Evolutionary conservation across 2,113 vertebrate species (phyloP).

Genomic region (Percopsis transmontana): DNA sequence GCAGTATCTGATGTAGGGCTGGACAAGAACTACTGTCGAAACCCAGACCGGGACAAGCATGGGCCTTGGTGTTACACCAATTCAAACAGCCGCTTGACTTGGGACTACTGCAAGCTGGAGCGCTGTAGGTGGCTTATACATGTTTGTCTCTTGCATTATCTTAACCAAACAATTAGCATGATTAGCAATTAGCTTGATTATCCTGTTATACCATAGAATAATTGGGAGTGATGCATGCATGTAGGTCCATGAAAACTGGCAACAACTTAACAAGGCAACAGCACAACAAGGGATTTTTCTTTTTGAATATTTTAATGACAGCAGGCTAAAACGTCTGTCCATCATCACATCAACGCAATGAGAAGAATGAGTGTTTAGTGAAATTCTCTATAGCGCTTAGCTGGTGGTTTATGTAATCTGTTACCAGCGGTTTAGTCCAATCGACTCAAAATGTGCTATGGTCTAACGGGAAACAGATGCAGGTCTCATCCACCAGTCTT

Average conservation of each 20-base stretch:
- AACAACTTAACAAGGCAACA: constrained; percentile 11
- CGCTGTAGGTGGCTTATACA: constrained; percentile 83
- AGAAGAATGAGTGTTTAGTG: background rate
- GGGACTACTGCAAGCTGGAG: constrained; percentile 95
- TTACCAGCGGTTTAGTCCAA: constrained; percentile 49
- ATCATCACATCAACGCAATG: constrained; percentile 3
- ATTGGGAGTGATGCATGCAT: background rate
- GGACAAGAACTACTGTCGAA: constrained; percentile 93
- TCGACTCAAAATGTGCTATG: constrained; percentile 34
- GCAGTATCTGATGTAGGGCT: constrained; percentile 80
- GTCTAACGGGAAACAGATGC: constrained; percentile 65
- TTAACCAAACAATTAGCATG: background rate
- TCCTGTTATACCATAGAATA: background rate
- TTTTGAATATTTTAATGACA: too few relatives aligned
- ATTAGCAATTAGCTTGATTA: constrained; percentile 1
- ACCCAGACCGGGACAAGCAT: constrained; percentile 93
- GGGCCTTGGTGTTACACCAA: constrained; percentile 97
- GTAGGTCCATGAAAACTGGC: background rate
- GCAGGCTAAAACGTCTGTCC: constrained; percentile 8
- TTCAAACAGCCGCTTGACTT: constrained; percentile 84
- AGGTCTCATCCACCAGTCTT: constrained; percentile 34
- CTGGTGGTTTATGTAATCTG: constrained; percentile 35
- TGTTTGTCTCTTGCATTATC: background rate
- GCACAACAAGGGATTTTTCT: constrained; percentile 18
- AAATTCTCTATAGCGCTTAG: constrained; percentile 16